These are phyloP conservation scores for Cirrhinus molitorella DNA, from an alignment of 2,797 vertebrate genomes.

Conservation along the genomic window DNA sequence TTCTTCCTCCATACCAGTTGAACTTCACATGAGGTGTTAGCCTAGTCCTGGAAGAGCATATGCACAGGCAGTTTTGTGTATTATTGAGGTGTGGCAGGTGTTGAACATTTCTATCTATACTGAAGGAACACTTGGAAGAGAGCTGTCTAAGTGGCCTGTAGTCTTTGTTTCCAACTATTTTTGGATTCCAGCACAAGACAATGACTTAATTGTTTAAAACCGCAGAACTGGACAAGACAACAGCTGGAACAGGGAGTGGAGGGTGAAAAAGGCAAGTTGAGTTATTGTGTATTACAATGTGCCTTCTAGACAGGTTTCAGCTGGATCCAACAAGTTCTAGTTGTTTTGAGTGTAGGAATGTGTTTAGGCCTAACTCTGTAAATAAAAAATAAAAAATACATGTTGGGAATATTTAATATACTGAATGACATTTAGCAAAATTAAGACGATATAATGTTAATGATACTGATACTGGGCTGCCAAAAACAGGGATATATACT, in stretches of 20 bases:
- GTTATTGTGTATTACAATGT: background rate
- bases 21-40: background rate
- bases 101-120: background rate
- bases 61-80: constrained; percentile 36
- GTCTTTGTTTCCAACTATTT: background rate
- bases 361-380: background rate
- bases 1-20: constrained; percentile 1
- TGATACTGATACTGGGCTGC: no score
- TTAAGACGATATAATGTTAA: background rate
- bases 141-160: background rate
- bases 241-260: constrained; percentile 60
- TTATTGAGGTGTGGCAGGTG: constrained; percentile 47
- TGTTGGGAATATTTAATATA: background rate
- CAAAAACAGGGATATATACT: background rate
- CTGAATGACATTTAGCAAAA: constrained; percentile 16
- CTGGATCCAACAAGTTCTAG: background rate
- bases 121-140: background rate
- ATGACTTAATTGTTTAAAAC: constrained; percentile 28
- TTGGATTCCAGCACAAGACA: constrained; percentile 11
- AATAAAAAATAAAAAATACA: background rate
- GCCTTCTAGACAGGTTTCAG: background rate
- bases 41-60: background rate
- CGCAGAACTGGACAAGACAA: constrained; percentile 67
- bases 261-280: constrained; percentile 33
- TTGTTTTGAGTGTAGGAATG: background rate